Evolutionary conservation across 2,888 invertebrate species (phyloP), one percentile per base, ranked within the genome.

Genomic region (Mythimna lalbum): DNA sequence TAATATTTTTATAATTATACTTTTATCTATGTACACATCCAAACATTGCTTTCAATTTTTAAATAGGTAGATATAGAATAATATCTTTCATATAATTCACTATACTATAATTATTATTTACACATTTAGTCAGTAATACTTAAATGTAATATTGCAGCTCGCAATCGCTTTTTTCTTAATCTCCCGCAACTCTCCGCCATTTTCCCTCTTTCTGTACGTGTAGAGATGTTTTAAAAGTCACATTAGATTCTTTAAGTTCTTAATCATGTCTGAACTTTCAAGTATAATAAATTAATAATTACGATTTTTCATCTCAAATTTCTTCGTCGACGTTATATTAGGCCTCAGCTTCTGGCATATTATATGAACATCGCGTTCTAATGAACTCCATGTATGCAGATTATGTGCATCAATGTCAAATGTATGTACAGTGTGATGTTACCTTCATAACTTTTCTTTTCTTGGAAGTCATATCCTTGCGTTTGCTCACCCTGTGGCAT

Each of bases 131-230:
- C 88, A 88, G 87, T 92, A 92, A 93, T 93, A 94, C 94, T 94
- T 95, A 95, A 86, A 86, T 90, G 90, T 94, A 94, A 93, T 95
- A 96, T 96, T 96, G 95, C 95, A 94, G 92, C 87, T 92, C 90
- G 92, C 93, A 92, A 94, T 94, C 90, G 90, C 89, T 90, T 90
- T 87, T 85, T 86, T 86, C 68, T 86, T 14, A 62, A 79, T 75
- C 68, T 75, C 74, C 82, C 82, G 64, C 80, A 84, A 74, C 63
- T 77, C 68, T 69, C 68, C 76, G 73, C 82, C 70, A 65, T 59
- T 72, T 63, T 55, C 31, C 59, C 33, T 33, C 31, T 60, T 60
- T 65, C 76, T 83, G 81, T 82, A 83, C 83, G 71, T 71, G 59
- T 64, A 69, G 66, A 64, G 63, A 64, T 64, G 36, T 69, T 78